Percentiles rank a stretch among this genome's conserved stretches.
Conservation (phyloP, 2,797 vertebrate genomes). For the Trachurus trachurus region DNA sequence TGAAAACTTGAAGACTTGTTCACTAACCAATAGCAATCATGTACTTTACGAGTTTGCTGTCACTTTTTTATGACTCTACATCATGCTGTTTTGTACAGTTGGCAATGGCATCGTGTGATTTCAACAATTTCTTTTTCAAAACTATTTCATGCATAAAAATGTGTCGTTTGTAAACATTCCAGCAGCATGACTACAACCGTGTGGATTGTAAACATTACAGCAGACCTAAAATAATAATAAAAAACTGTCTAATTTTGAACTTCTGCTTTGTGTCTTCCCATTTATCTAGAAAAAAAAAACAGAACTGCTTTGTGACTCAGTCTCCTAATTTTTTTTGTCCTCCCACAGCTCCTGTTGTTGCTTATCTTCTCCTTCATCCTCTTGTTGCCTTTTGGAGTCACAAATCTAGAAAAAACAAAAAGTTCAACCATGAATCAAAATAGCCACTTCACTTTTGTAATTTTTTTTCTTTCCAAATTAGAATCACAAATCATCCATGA, state of each 20-base stretch:
- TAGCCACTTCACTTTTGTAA: not conserved
- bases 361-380: slow-evolving; percentile 2
- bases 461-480: slow-evolving; percentile 1
- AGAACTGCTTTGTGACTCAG: slow-evolving; percentile 1
- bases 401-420: slow-evolving; percentile 38
- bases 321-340: not conserved
- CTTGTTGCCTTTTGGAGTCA: slow-evolving; percentile 31
- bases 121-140: slow-evolving; percentile 36
- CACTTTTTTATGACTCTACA: slow-evolving; percentile 25
- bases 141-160: slow-evolving; percentile 43
- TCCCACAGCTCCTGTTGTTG: not conserved
- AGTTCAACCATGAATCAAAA: not conserved
- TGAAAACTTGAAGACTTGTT: slow-evolving; percentile 17
- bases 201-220: slow-evolving; percentile 62
- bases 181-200: slow-evolving; percentile 18
- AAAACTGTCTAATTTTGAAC: slow-evolving; percentile 45
- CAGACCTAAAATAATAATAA: slow-evolving; percentile 58
- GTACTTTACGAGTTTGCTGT: slow-evolving; percentile 14
- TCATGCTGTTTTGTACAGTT: slow-evolving; percentile 71
- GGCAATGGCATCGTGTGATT: slow-evolving; percentile 65
- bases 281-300: slow-evolving; percentile 6
- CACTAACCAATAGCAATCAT: slow-evolving; percentile 35
- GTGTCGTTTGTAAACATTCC: slow-evolving; percentile 61
- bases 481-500: slow-evolving; percentile 7
- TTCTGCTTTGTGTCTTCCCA: slow-evolving; percentile 6